Conservation (phyloP, 1,140 invertebrate genomes). For the Achatina immaculata region DNA sequence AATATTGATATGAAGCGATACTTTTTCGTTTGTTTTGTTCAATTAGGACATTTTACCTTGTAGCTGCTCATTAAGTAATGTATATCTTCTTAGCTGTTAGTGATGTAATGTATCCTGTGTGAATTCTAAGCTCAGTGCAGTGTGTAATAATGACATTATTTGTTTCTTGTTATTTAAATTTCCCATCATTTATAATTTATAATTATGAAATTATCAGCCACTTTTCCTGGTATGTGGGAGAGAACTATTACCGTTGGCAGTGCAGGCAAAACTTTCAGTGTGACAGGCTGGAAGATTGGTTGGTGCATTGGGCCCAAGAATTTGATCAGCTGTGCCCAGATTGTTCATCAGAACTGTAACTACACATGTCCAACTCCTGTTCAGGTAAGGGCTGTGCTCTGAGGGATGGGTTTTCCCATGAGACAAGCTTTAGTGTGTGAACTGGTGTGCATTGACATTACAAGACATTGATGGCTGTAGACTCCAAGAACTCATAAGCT, state of each 20-base stretch:
- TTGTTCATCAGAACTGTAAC: slow-evolving; percentile 94
- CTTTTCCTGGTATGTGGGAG: slow-evolving; percentile 97
- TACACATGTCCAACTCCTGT: slow-evolving; percentile 90
- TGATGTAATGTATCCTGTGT: too few species aligned
- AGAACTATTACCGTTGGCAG: slow-evolving; percentile 97
- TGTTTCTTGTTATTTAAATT: too few species aligned
- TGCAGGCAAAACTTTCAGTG: slow-evolving; percentile 97
- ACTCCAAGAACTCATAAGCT: neutral
- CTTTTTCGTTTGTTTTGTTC: too few species aligned
- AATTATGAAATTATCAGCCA: slow-evolving; percentile 73
- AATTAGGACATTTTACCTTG: too few species aligned
- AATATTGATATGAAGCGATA: too few species aligned
- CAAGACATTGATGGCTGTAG: neutral
- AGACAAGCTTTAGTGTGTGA: neutral
- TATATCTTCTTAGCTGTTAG: too few species aligned
- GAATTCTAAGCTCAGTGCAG: too few species aligned
- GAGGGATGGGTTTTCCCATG: neutral
- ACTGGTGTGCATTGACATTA: neutral
- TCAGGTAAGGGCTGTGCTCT: slow-evolving; percentile 71
- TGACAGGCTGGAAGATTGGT: slow-evolving; percentile 89
- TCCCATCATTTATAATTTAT: too few species aligned
- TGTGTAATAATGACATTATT: too few species aligned
- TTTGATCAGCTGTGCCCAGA: slow-evolving; percentile 77
- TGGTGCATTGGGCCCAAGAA: slow-evolving; percentile 84
- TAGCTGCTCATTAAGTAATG: too few species aligned